Base-by-base conservation (phyloP, 2,113 vertebrate species). In the Osmerus eperlanus region DNA sequence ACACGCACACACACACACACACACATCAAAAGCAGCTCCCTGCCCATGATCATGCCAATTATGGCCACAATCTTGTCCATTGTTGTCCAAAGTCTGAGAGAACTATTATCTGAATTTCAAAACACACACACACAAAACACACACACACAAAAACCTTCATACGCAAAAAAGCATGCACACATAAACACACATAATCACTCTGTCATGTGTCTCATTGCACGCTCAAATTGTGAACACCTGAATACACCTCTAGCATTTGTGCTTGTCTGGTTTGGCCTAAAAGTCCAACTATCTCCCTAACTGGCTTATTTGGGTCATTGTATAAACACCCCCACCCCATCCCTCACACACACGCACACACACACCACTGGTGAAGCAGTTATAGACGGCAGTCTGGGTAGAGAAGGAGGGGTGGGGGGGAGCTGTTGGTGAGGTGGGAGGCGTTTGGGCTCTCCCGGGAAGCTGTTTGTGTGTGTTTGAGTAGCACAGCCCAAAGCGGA, bases 261-360 rank as follows among this genome's bases (percentile, higher is more conserved):
- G 67, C 65, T 79, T 18, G 9, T 47, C 52, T 72, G 67, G 62
- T 59, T 71, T 67, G 63, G 70, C 54, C 54, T 80, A 70, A 58
- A 58, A 78, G 58, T 83, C 68, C 74, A 66, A 51, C 65, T 18
- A 59, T 75, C 76, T 87, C 81, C 75, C 78, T 65, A 76, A 81
- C 72, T 65, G 78, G 83, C 76, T 83, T 87, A 89, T 90, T 87
- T 87, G 83, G 89, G 89, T 90, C 89, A 89, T 78, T 84, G 81
- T 88, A 77, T 87, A 88, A 88, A 89, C 79, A 83, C 81, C 73
- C 36, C 15, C 21, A 67, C 58, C 72, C 66, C 70, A 61, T 64
- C 52, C 54, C 67, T 61, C 47, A 51, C 29, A 61, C 59, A 62
- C 58, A 15, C 32, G 60, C 51, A 23, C 28, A 68, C 61, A 63